Evolutionary conservation across 2,888 invertebrate species (phyloP).

Genomic region (Abrostola triplasia): DNA sequence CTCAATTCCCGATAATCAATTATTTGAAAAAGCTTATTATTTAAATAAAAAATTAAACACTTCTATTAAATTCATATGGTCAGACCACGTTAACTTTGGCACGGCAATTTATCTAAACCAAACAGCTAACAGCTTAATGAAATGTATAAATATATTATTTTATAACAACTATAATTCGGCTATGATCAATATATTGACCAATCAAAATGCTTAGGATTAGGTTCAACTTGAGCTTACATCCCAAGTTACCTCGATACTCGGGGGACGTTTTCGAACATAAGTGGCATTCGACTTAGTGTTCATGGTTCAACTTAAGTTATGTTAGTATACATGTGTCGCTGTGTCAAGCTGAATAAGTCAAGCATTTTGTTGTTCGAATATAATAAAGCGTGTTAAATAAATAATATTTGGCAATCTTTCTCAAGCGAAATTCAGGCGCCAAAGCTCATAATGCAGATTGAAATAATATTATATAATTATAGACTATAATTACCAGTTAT

Average conservation of each 20-base stretch:
- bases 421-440: conserved; percentile 57
- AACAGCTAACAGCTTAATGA: conserved; percentile 50
- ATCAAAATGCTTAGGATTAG: conserved; percentile 35
- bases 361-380: conserved; percentile 33
- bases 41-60: conserved; percentile 54
- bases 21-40: conserved; percentile 52
- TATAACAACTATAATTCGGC: conserved; percentile 54
- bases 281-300: too few species aligned
- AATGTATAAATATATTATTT: conserved; percentile 37
- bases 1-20: conserved; percentile 47
- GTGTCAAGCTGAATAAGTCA: conserved; percentile 13
- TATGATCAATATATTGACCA: conserved; percentile 27
- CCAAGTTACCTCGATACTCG: background rate
- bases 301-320: too few species aligned
- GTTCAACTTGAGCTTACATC: conserved; percentile 8
- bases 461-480: conserved; percentile 41
- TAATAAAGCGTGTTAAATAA: conserved; percentile 50
- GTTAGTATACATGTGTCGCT: background rate
- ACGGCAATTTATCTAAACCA: conserved; percentile 68
- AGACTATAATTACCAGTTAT: conserved; percentile 55
- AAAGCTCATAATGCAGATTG: conserved; percentile 54
- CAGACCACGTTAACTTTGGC: conserved; percentile 71
- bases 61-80: conserved; percentile 58
- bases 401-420: conserved; percentile 67
- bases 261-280: too few species aligned